Evolutionary conservation across 2,888 invertebrate species (phyloP), one percentile per base, ranked within the genome.

Genomic region (Leptarthrus brevirostris): DNA sequence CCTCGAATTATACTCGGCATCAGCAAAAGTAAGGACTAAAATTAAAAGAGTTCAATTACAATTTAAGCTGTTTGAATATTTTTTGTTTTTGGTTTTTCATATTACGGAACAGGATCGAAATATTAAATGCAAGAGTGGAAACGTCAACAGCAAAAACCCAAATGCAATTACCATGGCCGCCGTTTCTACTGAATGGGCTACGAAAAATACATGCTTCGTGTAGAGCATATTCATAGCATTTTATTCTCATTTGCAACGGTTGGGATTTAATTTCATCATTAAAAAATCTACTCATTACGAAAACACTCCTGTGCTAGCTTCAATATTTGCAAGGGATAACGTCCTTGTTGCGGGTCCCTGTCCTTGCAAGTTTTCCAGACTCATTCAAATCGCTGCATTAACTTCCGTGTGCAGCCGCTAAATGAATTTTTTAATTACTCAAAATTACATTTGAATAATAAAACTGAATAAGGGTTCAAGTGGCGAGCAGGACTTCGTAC

Each of bases 281-380:
- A 64, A 61, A 64, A 40, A 40, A 64, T 64, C 44, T 64, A 22
- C 64, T 64, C 64, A 47, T 64, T 64, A 64, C 24, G 64, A 47
- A 64, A 64, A 18, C 34, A 12, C 34, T 36, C 54, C 26, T 54
- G 24, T 3, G n/a, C 30, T 22, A 22, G 1, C 20, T 64, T 22
- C 6, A 24, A 4, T 4, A 44, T 24, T 40, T 44, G 14, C 14
- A 64, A 64, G 14, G 22, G 44, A 18, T 12, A 52, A 14, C 18
- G 16, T 52, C 18, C 52, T 52, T 16, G 40, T 6, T 8, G 40
- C 2, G 3, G 12, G 40, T 12, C 40, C n/a, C n/a, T 12, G n/a
- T n/a, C n/a, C n/a, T n/a, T n/a, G 12, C n/a, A 10, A 22, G 8
- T 18, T 52, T 20, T 14, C 64, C 14, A 40, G 64, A 47, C 47